A percentile compares a stretch with the other conserved stretches of the same genome.
These are phyloP conservation scores for Limnothrissa miodon DNA, from an alignment of 2,113 vertebrate genomes.

Conservation along the genomic window DNA sequence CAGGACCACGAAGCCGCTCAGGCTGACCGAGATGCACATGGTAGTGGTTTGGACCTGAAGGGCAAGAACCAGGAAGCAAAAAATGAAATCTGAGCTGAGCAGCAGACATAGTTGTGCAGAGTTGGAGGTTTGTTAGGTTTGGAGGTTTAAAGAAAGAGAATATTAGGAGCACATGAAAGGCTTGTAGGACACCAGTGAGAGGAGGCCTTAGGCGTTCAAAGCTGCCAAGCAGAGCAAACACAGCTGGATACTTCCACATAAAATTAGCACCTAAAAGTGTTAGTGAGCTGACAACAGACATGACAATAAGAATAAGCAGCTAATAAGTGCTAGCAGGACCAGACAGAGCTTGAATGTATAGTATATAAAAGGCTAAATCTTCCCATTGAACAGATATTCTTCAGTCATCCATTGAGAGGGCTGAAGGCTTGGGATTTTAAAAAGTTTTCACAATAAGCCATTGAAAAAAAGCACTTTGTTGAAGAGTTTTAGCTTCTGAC, in stretches of 20 bases:
- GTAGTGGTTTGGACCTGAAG: constrained; percentile 95
- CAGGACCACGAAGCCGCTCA: constrained; percentile 96
- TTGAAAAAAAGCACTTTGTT: not conserved
- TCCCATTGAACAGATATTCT: not conserved
- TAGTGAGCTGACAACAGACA: not conserved
- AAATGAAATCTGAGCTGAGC: constrained; percentile 26
- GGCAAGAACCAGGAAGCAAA: constrained; percentile 40
- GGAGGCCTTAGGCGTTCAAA: not conserved
- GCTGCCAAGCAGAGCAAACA: not conserved
- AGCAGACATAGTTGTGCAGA: not conserved
- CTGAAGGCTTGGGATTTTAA: not conserved
- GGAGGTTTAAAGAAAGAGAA: not conserved
- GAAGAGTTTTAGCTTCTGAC: not conserved
- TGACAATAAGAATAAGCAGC: not conserved
- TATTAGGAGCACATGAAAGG: not conserved
- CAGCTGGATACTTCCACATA: not conserved
- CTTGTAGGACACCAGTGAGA: not conserved
- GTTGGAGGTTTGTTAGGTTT: not conserved
- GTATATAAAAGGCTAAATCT: not conserved
- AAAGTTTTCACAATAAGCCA: not conserved
- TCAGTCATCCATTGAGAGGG: not conserved
- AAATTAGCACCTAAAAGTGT: not conserved
- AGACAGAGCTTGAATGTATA: not conserved
- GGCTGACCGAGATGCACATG: constrained; percentile 98
- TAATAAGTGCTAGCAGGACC: not conserved